These are phyloP conservation scores for Tilapia sparmanii DNA, from an alignment of 2,113 vertebrate species.

Conservation along the genomic window DNA sequence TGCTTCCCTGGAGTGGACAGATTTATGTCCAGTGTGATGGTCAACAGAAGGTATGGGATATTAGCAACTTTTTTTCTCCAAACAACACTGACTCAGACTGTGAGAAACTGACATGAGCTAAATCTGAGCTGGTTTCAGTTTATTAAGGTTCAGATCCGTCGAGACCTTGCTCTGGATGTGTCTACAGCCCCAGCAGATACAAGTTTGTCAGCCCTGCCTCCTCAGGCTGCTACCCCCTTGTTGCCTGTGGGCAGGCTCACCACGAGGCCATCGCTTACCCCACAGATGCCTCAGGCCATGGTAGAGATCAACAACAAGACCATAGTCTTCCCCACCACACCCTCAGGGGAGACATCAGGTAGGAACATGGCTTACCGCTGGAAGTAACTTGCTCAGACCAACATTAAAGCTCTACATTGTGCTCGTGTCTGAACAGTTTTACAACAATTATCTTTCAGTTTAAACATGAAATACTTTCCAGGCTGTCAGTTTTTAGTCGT, in stretches of 20 bases:
- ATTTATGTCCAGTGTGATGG: conserved; percentile 83
- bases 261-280: conserved; percentile 16
- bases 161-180: conserved; percentile 59
- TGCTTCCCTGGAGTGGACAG: conserved; percentile 89
- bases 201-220: conserved; percentile 39
- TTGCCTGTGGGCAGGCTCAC: conserved; percentile 56
- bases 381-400: background rate
- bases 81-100: background rate
- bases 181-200: conserved; percentile 50
- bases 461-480: background rate
- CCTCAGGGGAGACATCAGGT: conserved; percentile 83
- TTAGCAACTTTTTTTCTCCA: too few relatives aligned
- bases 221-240: conserved; percentile 65
- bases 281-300: conserved; percentile 32
- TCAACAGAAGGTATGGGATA: conserved; percentile 80
- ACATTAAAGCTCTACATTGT: background rate
- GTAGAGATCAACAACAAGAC: conserved; percentile 81
- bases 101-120: background rate
- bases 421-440: background rate
- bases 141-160: conserved; percentile 84
- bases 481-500: background rate
- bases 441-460: background rate
- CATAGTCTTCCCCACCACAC: conserved; percentile 78
- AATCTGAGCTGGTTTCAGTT: conserved; percentile 58
- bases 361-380: background rate